Evolutionary conservation across 2,113 vertebrate genomes (phyloP).

Genomic region (human): DNA sequence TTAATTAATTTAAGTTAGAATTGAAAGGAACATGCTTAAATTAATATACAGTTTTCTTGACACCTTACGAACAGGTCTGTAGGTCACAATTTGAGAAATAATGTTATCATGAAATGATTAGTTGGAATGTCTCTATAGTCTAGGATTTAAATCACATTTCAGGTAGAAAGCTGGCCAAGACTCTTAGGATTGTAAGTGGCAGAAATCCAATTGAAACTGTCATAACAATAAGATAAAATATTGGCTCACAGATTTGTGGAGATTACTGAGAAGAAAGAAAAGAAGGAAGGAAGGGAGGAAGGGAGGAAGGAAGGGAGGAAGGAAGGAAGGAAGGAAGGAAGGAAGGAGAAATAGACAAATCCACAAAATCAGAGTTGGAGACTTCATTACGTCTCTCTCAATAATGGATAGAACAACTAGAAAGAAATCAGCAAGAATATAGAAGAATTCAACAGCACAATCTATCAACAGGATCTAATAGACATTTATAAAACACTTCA

Average conservation of each 20-base stretch:
- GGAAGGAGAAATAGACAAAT: not conserved
- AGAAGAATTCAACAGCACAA: not conserved
- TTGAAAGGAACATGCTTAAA: not conserved
- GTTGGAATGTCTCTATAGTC: not conserved
- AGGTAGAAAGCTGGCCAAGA: not conserved
- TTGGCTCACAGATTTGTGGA: not conserved
- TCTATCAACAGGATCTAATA: not conserved
- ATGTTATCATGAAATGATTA: not conserved
- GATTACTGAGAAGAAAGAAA: not conserved
- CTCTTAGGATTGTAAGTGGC: not conserved
- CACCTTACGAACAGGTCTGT: not conserved
- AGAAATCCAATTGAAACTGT: not conserved
- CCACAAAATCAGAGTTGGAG: not conserved
- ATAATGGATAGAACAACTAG: not conserved
- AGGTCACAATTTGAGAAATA: not conserved
- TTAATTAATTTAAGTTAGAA: not conserved
- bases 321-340: fast-evolving
- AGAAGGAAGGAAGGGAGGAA: not conserved
- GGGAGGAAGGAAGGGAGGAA: not conserved
- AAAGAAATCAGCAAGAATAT: not conserved
- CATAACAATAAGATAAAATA: not conserved
- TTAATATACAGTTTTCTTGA: not conserved
- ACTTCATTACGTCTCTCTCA: not conserved
- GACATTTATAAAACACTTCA: not conserved
- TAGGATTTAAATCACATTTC: not conserved